Conservation (phyloP, 1,140 invertebrate genomes). For the Elysia chlorotica region DNA sequence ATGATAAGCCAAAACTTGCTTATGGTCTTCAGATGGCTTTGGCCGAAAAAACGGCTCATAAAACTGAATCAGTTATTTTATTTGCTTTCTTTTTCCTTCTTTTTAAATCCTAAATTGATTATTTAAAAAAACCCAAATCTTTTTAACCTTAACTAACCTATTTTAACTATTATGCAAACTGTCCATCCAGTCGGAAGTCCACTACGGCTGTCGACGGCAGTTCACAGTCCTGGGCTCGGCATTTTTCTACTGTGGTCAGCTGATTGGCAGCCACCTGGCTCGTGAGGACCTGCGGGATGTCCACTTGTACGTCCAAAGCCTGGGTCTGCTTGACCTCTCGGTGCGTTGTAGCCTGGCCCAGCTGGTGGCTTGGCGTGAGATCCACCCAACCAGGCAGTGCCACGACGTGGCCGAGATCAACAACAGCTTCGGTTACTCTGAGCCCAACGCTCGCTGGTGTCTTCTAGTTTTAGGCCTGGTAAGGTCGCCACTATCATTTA, state of each 20-base stretch:
- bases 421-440: conserved; percentile 45
- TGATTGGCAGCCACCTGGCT: conserved; percentile 58
- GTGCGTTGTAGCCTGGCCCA: conserved; percentile 49
- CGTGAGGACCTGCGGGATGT: conserved; percentile 54
- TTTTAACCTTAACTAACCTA: too few relatives aligned
- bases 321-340: conserved; percentile 55
- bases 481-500: too few relatives aligned
- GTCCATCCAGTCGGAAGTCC: conserved; percentile 56
- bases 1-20: too few relatives aligned
- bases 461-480: conserved; percentile 58
- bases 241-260: conserved; percentile 61
- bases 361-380: conserved; percentile 59
- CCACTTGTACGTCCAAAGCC: conserved; percentile 49
- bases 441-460: conserved; percentile 50
- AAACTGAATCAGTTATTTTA: too few relatives aligned
- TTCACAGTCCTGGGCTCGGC: conserved; percentile 61
- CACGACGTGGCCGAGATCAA: conserved; percentile 30
- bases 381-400: conserved; percentile 54
- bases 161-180: too few relatives aligned
- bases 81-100: too few relatives aligned
- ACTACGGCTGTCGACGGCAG: conserved; percentile 53
- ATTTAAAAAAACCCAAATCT: too few relatives aligned
- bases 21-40: too few relatives aligned
- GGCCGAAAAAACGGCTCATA: too few relatives aligned
- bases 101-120: too few relatives aligned